A percentile compares a stretch with the other conserved stretches of the same genome.
These are phyloP conservation scores for Stenichneumon culpator DNA, from an alignment of 2,888 invertebrate species.

Conservation along the genomic window DNA sequence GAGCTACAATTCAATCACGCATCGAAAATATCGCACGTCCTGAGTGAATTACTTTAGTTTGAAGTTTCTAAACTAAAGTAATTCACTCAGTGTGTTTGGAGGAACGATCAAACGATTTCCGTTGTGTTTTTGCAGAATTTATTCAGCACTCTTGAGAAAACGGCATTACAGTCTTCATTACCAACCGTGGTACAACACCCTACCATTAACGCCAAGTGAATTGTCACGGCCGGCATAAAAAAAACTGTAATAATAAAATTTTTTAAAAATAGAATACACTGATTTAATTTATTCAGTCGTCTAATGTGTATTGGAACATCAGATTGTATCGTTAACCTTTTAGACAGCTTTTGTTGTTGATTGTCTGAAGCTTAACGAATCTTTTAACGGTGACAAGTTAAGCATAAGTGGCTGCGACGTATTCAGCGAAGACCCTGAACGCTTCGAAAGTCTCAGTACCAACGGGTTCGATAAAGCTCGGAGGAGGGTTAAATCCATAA, in stretches of 20 bases:
- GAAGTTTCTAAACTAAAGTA: too few relatives aligned
- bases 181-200: too few relatives aligned
- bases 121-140: too few relatives aligned
- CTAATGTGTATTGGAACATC: not conserved
- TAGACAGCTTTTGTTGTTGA: not conserved
- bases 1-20: too few relatives aligned
- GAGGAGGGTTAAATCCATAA: slow-evolving; percentile 87
- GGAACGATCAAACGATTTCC: too few relatives aligned
- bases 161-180: too few relatives aligned
- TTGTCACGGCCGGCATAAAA: not conserved
- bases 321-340: not conserved
- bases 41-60: too few relatives aligned
- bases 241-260: not conserved
- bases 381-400: not conserved
- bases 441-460: slow-evolving; percentile 88
- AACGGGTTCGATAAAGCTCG: slow-evolving; percentile 87
- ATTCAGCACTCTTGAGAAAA: too few relatives aligned
- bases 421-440: slow-evolving; percentile 86
- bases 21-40: too few relatives aligned
- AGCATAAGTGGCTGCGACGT: slow-evolving; percentile 72
- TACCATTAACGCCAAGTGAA: too few relatives aligned
- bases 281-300: slow-evolving; percentile 2
- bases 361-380: not conserved
- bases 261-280: not conserved
- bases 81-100: too few relatives aligned